Evolutionary conservation across 2,888 invertebrate genomes (phyloP).

Genomic region (Notodonta dromedarius): DNA sequence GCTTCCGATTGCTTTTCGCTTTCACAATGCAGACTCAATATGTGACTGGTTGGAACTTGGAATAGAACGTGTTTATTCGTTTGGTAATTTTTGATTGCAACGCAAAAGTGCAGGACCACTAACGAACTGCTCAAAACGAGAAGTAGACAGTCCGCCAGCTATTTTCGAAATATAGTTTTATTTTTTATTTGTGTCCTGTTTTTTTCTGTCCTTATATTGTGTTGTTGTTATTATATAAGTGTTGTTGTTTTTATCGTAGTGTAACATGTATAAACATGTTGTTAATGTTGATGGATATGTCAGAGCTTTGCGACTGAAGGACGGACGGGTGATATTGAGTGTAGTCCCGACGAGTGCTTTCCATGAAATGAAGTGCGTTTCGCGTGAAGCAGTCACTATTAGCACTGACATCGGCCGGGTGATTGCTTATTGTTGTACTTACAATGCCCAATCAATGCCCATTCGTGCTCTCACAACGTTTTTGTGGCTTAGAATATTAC

Average conservation of each 20-base stretch:
- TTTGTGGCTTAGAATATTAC: constrained; percentile 47
- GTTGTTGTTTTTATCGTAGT: too few relatives aligned
- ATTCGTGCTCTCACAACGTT: constrained; percentile 53
- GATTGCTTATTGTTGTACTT: constrained; percentile 73
- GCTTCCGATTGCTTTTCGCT: constrained; percentile 68
- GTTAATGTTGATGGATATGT: too few relatives aligned
- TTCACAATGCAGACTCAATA: constrained; percentile 59
- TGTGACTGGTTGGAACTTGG: constrained; percentile 29
- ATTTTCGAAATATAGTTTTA: background rate
- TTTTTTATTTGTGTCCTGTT: background rate
- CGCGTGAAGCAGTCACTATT: constrained; percentile 53
- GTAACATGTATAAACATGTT: too few relatives aligned
- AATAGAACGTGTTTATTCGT: constrained; percentile 37
- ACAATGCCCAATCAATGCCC: constrained; percentile 75
- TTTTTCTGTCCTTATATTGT: too few relatives aligned
- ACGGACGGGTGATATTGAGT: constrained; percentile 8
- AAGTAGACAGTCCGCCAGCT: background rate
- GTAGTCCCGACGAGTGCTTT: constrained; percentile 30
- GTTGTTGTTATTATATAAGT: too few relatives aligned
- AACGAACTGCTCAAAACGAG: constrained; percentile 1
- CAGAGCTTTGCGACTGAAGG: background rate
- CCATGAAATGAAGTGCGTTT: constrained; percentile 57
- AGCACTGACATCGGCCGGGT: constrained; percentile 52
- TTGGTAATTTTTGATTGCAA: constrained; percentile 25
- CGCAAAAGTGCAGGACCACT: constrained; percentile 1